Conservation (phyloP, 2,797 vertebrate genomes). For the Pantherophis alleghaniensis region DNA sequence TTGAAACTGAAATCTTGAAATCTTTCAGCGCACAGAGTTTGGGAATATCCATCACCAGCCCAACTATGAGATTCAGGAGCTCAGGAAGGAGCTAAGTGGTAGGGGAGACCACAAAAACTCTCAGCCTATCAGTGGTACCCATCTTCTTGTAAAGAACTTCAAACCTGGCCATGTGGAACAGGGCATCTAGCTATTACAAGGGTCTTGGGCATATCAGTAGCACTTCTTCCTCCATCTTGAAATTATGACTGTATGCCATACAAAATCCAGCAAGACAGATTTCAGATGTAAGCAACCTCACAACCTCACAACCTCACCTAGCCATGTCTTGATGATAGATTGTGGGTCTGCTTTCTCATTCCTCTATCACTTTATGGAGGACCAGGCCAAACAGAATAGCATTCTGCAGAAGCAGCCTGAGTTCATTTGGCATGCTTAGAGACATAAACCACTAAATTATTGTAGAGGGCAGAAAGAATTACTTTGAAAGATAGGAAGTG, state of each 20-base stretch:
- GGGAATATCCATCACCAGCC: not conserved
- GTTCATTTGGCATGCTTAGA: not conserved
- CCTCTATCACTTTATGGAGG: not conserved
- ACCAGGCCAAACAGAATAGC: not conserved
- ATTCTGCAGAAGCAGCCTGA: not conserved
- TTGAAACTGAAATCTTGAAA: not conserved
- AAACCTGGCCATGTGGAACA: not conserved
- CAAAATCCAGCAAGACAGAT: not conserved
- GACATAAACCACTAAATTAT: not conserved
- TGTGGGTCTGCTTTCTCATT: not conserved
- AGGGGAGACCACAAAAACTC: not conserved
- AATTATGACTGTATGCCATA: not conserved
- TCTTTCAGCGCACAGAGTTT: not conserved
- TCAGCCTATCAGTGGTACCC: not conserved
- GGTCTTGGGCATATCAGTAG: not conserved
- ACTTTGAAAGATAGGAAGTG: not conserved
- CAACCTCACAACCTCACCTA: not conserved
- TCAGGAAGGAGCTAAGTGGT: not conserved
- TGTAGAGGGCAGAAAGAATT: not conserved
- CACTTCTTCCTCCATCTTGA: not conserved
- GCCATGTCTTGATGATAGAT: not conserved
- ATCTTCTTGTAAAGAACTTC: not conserved
- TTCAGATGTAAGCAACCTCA: not conserved
- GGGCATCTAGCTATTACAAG: not conserved
- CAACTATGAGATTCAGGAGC: not conserved